Base-by-base conservation (phyloP, 2,797 vertebrate species). In the Darevskia nairensis region DNA sequence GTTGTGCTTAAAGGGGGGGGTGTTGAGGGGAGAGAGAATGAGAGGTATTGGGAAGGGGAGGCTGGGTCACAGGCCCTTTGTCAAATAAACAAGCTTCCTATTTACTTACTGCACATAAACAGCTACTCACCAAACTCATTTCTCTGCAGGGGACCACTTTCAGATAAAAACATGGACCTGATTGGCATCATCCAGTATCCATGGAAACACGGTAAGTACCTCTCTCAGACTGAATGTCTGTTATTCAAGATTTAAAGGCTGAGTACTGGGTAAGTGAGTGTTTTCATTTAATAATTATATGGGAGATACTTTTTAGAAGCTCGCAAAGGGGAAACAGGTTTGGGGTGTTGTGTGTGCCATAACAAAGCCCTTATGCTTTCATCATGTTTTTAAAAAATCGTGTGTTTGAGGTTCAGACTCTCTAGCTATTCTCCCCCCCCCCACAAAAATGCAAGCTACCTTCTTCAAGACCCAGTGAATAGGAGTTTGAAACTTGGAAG, bases 191-290 rank as follows among this genome's bases (percentile, higher is more conserved):
- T 96, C 96, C 95, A 95, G 98, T 99, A 97, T 96, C 98, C 98
- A 98, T 98, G 98, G 98, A 97, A 98, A 99, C 98, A 81, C 96
- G 96, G 96, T 96, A 97, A 98, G 96, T 97, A 97, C 97, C 96
- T 97, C 94, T 97, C 94, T 96, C 95, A 96, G 95, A 96, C 97
- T 97, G 95, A 96, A 94, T 96, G 96, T 96, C 93, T 93, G 93
- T 95, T 97, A 93, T 96, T 96, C 95, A 96, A 94, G 92, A 89
- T 96, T 96, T 96, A 95, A 96, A 97, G 96, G 95, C 95, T 93
- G 96, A 97, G 95, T 96, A 95, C 94, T 89, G 86, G 96, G 94
- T 97, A 96, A 97, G 93, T 97, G 96, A 97, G 93, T 97, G 96
- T 97, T 97, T 97, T 97, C 97, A 97, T 98, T 97, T 97, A 96